Evolutionary conservation across 1,140 invertebrate genomes (phyloP), one percentile per base, ranked within the genome.

Genomic region (Heterodera carotae): DNA sequence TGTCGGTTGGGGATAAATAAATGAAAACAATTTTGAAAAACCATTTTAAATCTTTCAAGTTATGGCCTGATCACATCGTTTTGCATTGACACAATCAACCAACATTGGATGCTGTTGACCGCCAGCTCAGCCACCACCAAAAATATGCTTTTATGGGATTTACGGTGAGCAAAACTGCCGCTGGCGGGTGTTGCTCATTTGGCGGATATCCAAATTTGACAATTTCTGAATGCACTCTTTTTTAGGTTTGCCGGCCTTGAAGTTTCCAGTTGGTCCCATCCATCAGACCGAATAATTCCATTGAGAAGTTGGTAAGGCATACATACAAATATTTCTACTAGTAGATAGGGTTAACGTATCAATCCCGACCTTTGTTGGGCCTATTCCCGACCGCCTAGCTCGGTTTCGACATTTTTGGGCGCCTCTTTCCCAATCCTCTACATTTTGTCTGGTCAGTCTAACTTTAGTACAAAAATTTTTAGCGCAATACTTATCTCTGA

Each of bases 31-130:
- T 10, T 43, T 43, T 62, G 0, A 62, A 2, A 7, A 22, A 1
- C 22, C n/a, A 25, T 8, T 62, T 62, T 62, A 62, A 31, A 22
- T 62, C 22, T 18, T 64, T 76, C 25, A 31, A 76, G 66, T 78
- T 81, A 81, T 48, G 82, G 82, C 25, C 75, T 75, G 36, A 73
- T 85, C 27, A 83, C 82, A 36, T 82, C 80, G 15, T 76, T 83
- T 56, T 75, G 83, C 29, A 69, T 83, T 25, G 82, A 83, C 76
- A 27, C 83, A 25, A 10, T 75, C 6, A 84, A 79, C 31, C 80
- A 84, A 36, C 80, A 83, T 60, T 83, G 82, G 82, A 83, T 84
- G 82, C 34, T 82, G 12, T 66, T 82, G 31, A 82, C 82, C 34
- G 56, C 75, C 18, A 84, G 80, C 60, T 83, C 82, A 22, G 83